Evolutionary conservation across 2,113 vertebrate genomes (phyloP).

Genomic region (Platycercus adscitus): DNA sequence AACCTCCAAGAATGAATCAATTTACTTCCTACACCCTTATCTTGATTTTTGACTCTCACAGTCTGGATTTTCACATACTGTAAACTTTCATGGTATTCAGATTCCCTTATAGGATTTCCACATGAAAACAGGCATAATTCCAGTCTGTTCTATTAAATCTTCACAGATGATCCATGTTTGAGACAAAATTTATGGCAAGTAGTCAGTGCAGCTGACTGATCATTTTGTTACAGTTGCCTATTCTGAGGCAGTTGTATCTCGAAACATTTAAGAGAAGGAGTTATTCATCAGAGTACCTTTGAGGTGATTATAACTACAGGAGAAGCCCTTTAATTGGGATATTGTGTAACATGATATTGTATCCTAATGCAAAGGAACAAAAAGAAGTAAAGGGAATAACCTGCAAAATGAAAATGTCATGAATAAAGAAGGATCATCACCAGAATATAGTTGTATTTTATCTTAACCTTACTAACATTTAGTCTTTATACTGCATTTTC

Average conservation of each 20-base stretch:
- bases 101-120: neutral
- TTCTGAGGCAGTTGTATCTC: conserved; percentile 44
- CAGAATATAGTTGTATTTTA: neutral
- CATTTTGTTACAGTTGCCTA: conserved; percentile 3
- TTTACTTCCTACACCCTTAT: neutral
- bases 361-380: neutral
- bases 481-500: conserved; percentile 9
- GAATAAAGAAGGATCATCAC: neutral
- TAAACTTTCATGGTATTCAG: neutral
- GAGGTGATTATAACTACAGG: conserved; percentile 30
- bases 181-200: neutral
- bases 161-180: neutral
- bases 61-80: neutral
- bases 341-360: neutral
- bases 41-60: neutral
- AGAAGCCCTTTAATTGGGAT: neutral
- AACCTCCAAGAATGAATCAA: neutral
- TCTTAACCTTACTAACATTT: conserved; percentile 19
- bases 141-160: neutral
- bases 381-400: conserved; percentile 19
- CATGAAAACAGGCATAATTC: neutral
- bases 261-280: conserved; percentile 56
- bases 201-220: neutral
- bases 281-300: conserved; percentile 64
- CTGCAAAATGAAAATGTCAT: conserved; percentile 26